A percentile compares a stretch with the other conserved stretches of the same genome.
phyloP scores from a whole-genome alignment of 2,113 vertebrate genomes.

The Hassar affinis region DNA sequence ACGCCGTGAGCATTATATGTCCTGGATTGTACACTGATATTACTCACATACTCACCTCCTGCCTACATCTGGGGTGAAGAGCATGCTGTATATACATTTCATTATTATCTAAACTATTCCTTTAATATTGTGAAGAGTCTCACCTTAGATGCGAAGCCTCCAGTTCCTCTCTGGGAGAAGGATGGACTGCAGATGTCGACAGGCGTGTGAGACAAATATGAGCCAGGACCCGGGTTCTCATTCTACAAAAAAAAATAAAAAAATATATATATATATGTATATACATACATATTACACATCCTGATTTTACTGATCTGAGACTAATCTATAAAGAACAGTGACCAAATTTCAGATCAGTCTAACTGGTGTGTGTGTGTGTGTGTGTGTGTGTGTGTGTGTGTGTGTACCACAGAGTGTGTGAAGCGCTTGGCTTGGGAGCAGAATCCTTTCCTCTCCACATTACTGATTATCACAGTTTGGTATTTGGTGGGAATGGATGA shows the following conservation, averaged over 20 bases:
- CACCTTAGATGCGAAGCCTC: conserved; percentile 75
- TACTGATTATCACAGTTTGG: conserved; percentile 49
- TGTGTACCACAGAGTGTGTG: conserved; percentile 38
- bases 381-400: neutral
- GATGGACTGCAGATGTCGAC: conserved; percentile 71
- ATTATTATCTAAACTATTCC: neutral
- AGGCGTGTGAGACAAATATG: conserved; percentile 58
- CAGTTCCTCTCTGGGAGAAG: conserved; percentile 76
- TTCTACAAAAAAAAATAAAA: conserved; percentile 61
- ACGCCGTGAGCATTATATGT: neutral
- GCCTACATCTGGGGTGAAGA: neutral
- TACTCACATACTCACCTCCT: too few relatives aligned
- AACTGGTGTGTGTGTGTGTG: neutral
- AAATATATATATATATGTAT: too few relatives aligned
- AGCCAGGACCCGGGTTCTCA: conserved; percentile 74
- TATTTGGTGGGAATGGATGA: conserved; percentile 68
- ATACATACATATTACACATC: too few relatives aligned
- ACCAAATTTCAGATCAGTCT: neutral
- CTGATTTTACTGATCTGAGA: neutral
- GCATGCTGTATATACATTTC: neutral
- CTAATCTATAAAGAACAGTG: neutral
- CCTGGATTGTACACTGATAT: neutral
- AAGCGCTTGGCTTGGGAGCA: conserved; percentile 70
- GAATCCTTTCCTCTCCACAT: conserved; percentile 69
- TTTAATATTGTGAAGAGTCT: neutral